Base-by-base conservation (phyloP, 2,888 invertebrate species). In the Nephrocerus scutellatus region DNA sequence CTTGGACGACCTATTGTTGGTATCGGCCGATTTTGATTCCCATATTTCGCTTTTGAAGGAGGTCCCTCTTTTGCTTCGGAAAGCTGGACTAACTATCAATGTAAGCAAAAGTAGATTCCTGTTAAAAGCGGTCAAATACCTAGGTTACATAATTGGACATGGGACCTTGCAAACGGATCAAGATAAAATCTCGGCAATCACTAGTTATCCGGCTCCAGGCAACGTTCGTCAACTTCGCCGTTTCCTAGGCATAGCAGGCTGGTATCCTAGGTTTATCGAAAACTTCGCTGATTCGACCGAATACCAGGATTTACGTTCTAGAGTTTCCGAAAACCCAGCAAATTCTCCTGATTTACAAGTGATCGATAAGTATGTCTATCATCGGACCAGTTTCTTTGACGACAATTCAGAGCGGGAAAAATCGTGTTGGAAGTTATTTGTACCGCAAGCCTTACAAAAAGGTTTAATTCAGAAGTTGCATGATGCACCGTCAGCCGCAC, bases 221-320 rank as follows among this genome's bases (percentile, higher is more conserved):
- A 37, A 29, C 13, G 29, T 38, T 0, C 45, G 35, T 14, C 43
- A 47, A 23, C 6, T 51, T 2, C 25, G 49, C 3, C 23, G 46
- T 22, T 48, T 50, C 30, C 24, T 49, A 16, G 50, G 48, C 3
- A 47, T 49, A 39, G 38, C 47, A 6, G 39, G 42, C 0, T 52
- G 49, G 47, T 50, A 47, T 18, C 29, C 45, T 5, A 28, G 43
- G 1, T 48, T 48, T 26, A 46, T 48, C 8, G 23, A 24, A 13
- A 41, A 50, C 22, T 50, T 37, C 13, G 44, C 42, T 1, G 14
- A 13, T 9, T 14, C 39, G 4, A 25, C 48, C 4, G 29, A n/a
- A n/a, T n/a, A n/a, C n/a, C n/a, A n/a, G n/a, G n/a, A n/a, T n/a
- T n/a, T n/a, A n/a, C n/a, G n/a, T n/a, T n/a, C n/a, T n/a, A n/a